Evolutionary conservation across 37 sponge, comb jelly and placozoan species (phyloP).

Genomic region (Beroe forskalii): DNA sequence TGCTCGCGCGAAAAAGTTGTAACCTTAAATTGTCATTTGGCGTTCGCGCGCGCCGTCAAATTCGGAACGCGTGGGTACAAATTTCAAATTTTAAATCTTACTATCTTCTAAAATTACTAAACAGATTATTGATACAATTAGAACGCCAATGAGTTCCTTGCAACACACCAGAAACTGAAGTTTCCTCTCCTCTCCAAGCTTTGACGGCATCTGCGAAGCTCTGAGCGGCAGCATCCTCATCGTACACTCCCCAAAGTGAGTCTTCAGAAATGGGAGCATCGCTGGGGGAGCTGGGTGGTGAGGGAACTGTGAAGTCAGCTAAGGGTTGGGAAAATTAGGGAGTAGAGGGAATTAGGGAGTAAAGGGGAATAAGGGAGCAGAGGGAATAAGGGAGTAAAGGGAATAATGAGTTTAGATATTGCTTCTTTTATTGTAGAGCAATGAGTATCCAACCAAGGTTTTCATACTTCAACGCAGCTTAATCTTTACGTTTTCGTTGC

Average conservation of each 20-base stretch:
- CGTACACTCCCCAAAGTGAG: constrained; percentile 52
- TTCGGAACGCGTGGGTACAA: background rate
- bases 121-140: background rate
- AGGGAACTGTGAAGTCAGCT: background rate
- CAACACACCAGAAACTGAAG: background rate
- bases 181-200: constrained; percentile 50
- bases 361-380: no score
- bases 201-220: constrained; percentile 25
- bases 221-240: constrained; percentile 30
- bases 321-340: no score
- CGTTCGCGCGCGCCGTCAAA: background rate
- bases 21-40: background rate
- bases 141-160: no score
- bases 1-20: constrained; percentile 7
- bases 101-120: background rate
- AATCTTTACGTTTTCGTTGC: no score
- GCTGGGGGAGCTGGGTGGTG: background rate
- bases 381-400: no score
- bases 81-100: background rate
- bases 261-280: background rate
- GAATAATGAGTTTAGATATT: no score
- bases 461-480: no score
- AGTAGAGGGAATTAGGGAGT: no score
- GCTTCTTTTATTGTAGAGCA: no score
- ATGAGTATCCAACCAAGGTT: no score